Evolutionary conservation across 2,797 vertebrate species (phyloP), one percentile per base, ranked within the genome.

Genomic region (Enteromius mattozi): DNA sequence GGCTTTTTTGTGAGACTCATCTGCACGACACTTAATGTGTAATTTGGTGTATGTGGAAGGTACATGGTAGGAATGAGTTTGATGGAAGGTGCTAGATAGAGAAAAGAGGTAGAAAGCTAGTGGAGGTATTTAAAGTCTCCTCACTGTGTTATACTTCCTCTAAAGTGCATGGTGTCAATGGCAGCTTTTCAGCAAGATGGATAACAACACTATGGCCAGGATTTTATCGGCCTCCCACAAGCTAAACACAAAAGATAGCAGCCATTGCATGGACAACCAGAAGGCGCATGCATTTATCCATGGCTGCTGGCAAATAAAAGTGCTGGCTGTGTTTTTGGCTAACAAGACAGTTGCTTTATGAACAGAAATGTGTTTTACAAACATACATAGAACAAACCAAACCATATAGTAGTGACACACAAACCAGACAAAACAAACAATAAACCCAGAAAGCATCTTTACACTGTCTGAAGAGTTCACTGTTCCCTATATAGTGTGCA

Each of bases 121-220:
- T 88, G 90, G 92, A 90, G 86, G 88, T 92, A 81, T 86, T 90
- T 89, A 90, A 89, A 87, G 88, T 91, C 84, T 90, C 90, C 88
- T 88, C 88, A 90, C 89, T 93, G 94, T 95, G 93, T 95, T 94
- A 93, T 91, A 94, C 94, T 94, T 95, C 95, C 94, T 94, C 93
- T 92, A 94, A 95, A 95, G 94, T 95, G 95, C 93, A 89, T 89
- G 40, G 94, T 94, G 94, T 95, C 94, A 95, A 95, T 94, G 91
- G 93, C 91, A 89, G 92, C 94, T 94, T 96, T 95, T 96, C 94
- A 95, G 93, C 94, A 90, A 90, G 90, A 91, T 84, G 93, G 94
- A 95, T 96, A 95, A 94, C 93, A 90, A 87, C 80, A 87, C 85
- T 90, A 90, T 92, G 87, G 90, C 90, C 90, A 90, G 92, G 90